These are phyloP conservation scores for Pediacus dermestoides DNA, from an alignment of 2,888 invertebrate species.

Conservation along the genomic window DNA sequence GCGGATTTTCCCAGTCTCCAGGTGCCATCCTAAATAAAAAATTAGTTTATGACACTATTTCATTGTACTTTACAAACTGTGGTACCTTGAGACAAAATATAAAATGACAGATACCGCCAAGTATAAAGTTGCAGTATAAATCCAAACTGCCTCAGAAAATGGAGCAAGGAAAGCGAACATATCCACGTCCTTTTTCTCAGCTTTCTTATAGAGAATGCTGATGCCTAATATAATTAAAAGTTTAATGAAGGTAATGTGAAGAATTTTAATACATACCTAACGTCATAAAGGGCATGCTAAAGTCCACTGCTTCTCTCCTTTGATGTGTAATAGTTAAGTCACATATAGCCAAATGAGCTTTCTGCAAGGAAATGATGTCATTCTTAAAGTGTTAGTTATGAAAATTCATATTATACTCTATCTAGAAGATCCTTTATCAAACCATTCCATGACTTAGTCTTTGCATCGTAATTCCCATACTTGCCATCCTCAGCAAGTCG, in stretches of 20 bases:
- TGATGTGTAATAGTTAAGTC: conserved; percentile 94
- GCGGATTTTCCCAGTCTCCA: conserved; percentile 91
- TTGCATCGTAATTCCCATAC: conserved; percentile 66
- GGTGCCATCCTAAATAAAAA: conserved; percentile 69
- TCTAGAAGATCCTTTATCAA: conserved; percentile 71
- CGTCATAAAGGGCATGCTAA: conserved; percentile 97
- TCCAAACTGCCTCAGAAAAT: conserved; percentile 81
- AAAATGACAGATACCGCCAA: conserved; percentile 76
- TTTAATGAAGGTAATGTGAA: conserved; percentile 57
- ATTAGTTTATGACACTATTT: neutral
- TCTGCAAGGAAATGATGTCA: conserved; percentile 57
- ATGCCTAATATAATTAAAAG: conserved; percentile 54
- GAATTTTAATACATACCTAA: conserved; percentile 53
- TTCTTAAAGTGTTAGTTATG: too few species aligned
- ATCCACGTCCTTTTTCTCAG: conserved; percentile 72
- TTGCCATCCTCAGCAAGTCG: conserved; percentile 64
- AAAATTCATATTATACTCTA: conserved; percentile 52
- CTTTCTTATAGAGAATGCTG: conserved; percentile 81
- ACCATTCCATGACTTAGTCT: conserved; percentile 74
- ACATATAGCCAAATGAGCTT: conserved; percentile 91
- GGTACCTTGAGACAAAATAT: conserved; percentile 66
- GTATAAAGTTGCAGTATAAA: conserved; percentile 83
- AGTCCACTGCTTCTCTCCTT: conserved; percentile 84
- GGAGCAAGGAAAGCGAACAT: conserved; percentile 89
- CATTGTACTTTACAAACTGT: too few species aligned